phyloP scores from a whole-genome alignment of 2,888 invertebrate genomes.

The Argyra leucocephala region DNA sequence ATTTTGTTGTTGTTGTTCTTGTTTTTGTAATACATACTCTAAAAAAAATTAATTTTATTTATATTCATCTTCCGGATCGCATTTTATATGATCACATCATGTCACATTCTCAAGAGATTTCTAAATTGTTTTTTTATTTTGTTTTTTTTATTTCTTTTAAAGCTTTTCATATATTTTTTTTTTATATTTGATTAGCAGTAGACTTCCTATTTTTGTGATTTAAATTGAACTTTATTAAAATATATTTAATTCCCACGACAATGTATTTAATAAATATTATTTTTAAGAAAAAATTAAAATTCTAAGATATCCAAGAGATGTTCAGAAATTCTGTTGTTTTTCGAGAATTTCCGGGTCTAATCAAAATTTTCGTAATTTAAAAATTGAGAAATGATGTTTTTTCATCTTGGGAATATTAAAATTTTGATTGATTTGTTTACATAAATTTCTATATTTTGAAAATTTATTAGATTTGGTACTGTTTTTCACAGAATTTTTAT shows the following conservation, averaged over 20 bases:
- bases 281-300: too few species aligned
- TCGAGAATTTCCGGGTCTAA: too few species aligned
- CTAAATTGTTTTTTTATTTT: neutral
- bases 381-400: too few species aligned
- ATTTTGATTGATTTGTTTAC: too few species aligned
- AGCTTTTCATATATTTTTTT: neutral
- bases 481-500: too few species aligned
- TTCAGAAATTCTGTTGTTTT: too few species aligned
- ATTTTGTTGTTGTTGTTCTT: neutral
- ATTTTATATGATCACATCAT: neutral
- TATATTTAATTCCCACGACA: neutral
- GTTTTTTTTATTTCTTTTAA: neutral
- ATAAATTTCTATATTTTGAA: too few species aligned
- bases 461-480: too few species aligned
- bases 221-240: slow-evolving; percentile 1
- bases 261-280: neutral
- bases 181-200: neutral
- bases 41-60: neutral
- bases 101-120: neutral
- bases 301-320: too few species aligned
- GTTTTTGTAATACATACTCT: too few species aligned
- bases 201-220: neutral
- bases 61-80: neutral
- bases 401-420: too few species aligned
- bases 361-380: too few species aligned